Evolutionary conservation across 2,113 vertebrate species (phyloP).

Genomic region (Pollachius pollachius): DNA sequence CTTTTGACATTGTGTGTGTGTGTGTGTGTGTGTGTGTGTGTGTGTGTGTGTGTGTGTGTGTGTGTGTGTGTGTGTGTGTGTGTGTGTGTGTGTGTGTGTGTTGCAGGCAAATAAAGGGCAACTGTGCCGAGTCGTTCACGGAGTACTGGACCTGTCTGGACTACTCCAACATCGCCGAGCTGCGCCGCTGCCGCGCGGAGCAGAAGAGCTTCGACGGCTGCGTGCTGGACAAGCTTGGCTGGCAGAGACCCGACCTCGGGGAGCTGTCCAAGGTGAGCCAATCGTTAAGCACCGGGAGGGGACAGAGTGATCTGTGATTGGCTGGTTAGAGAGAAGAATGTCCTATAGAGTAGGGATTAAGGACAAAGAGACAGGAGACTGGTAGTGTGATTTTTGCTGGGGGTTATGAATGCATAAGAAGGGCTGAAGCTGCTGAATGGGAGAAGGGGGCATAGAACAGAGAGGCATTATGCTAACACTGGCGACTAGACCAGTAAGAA

Average conservation of each 20-base stretch:
- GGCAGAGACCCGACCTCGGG: constrained; percentile 90
- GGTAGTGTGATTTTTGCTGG: no score
- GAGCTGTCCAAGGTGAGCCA: constrained; percentile 90
- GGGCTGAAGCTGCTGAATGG: no score
- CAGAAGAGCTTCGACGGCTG: constrained; percentile 90
- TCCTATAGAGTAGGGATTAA: no score
- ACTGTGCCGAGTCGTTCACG: constrained; percentile 92
- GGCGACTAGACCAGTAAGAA: no score
- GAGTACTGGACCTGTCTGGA: constrained; percentile 97
- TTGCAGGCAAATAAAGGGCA: constrained; percentile 85
- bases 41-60: not conserved
- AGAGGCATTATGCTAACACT: no score
- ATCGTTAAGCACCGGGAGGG: no score
- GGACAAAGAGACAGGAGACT: no score
- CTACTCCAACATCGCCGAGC: constrained; percentile 71
- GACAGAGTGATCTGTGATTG: no score
- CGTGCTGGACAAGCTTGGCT: constrained; percentile 93
- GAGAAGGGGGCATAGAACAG: no score
- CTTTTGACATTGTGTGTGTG: constrained; percentile 5
- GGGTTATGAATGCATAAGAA: no score
- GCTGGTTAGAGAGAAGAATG: no score
- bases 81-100: constrained; percentile 5
- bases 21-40: not conserved
- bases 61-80: not conserved
- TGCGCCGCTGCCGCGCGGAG: constrained; percentile 84